These are phyloP conservation scores for Hippasteria phrygiana DNA, from an alignment of 53 echinoderm and acorn worm species.

Conservation along the genomic window DNA sequence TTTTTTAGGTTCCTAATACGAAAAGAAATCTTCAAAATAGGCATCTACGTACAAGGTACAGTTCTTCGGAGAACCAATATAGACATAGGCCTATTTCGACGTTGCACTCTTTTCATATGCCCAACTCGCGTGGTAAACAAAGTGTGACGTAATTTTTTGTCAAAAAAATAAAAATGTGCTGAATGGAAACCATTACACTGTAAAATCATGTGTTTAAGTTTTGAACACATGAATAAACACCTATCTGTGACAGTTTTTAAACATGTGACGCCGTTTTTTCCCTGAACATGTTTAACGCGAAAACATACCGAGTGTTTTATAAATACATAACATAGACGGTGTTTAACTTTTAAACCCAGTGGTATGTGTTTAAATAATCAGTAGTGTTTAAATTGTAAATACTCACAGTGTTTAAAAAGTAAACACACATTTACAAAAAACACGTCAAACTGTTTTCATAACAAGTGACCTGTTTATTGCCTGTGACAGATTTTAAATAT, in stretches of 20 bases:
- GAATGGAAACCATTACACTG: too few species aligned
- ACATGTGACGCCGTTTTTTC: conserved; percentile 21
- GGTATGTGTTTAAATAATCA: background rate
- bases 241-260: conserved; percentile 40
- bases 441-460: conserved; percentile 42
- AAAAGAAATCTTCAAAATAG: too few species aligned
- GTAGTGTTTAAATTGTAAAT: conserved; percentile 28
- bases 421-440: conserved; percentile 36
- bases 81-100: too few species aligned
- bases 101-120: too few species aligned
- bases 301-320: conserved; percentile 21
- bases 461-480: conserved; percentile 35
- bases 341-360: conserved; percentile 21
- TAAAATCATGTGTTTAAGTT: too few species aligned
- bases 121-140: too few species aligned
- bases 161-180: too few species aligned
- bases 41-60: too few species aligned
- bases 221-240: conserved; percentile 38
- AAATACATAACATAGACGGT: background rate
- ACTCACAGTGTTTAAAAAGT: conserved; percentile 26
- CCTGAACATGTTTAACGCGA: conserved; percentile 17
- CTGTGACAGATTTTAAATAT: conserved; percentile 37
- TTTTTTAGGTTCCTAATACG: too few species aligned
- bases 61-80: too few species aligned
- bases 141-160: too few species aligned